phyloP scores from a whole-genome alignment of 1,140 invertebrate species.

The Eumeta japonica region DNA sequence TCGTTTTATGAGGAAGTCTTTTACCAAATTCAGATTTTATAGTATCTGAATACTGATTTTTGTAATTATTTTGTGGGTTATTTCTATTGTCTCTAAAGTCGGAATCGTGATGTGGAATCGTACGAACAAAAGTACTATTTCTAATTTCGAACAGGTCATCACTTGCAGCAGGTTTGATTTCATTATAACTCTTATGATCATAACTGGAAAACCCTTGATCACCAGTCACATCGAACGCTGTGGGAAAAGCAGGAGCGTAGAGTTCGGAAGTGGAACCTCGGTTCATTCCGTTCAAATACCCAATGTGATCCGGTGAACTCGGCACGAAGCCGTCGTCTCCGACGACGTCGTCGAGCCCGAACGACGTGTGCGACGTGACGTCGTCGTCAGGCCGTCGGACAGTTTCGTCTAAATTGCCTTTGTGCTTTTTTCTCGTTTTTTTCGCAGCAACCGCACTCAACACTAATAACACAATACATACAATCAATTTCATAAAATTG shows the following conservation, averaged over 20 bases:
- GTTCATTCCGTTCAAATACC: slow-evolving; percentile 22
- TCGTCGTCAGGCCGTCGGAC: too few relatives aligned
- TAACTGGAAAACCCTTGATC: slow-evolving; percentile 19
- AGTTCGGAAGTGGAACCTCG: slow-evolving; percentile 33
- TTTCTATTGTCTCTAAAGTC: too few relatives aligned
- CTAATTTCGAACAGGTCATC: too few relatives aligned
- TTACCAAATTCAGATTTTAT: too few relatives aligned
- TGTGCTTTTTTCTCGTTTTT: slow-evolving; percentile 29
- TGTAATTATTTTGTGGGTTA: too few relatives aligned
- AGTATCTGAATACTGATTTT: too few relatives aligned
- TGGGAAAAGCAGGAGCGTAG: slow-evolving; percentile 43
- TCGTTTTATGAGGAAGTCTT: too few relatives aligned
- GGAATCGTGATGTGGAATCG: too few relatives aligned
- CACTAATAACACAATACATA: not conserved
- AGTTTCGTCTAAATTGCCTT: too few relatives aligned
- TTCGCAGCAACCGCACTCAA: slow-evolving; percentile 13
- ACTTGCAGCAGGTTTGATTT: too few relatives aligned
- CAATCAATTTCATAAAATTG: not conserved
- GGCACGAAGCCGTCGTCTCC: slow-evolving; percentile 38
- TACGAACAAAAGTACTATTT: too few relatives aligned
- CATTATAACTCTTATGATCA: too few relatives aligned
- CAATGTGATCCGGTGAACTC: slow-evolving; percentile 38
- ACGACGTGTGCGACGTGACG: slow-evolving; percentile 44
- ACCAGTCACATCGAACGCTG: slow-evolving; percentile 23
- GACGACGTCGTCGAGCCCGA: slow-evolving; percentile 41